Percentiles rank a stretch among this genome's conserved stretches.
These are phyloP conservation scores for Manis javanica DNA, from an alignment of 2,797 vertebrate species.

Conservation along the genomic window DNA sequence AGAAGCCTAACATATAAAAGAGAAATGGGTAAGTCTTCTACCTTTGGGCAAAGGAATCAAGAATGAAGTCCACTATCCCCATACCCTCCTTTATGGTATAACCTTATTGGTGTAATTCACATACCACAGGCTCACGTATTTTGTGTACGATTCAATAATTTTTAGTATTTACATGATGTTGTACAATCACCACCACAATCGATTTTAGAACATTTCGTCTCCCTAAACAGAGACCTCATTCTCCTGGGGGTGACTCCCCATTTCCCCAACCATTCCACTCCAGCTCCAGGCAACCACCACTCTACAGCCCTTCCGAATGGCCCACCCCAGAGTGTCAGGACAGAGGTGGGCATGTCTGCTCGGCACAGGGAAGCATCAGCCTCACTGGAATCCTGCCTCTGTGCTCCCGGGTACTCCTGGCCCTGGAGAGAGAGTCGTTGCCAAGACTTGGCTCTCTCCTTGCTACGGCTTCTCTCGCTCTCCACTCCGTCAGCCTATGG, in stretches of 20 bases:
- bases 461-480: background rate
- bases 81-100: background rate
- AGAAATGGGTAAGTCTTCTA: background rate
- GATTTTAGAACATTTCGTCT: background rate
- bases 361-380: background rate
- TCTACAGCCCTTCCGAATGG: background rate
- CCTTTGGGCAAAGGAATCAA: background rate
- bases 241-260: background rate
- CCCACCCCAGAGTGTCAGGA: background rate
- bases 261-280: too few relatives aligned
- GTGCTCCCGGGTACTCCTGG: background rate
- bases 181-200: background rate
- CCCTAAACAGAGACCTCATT: background rate
- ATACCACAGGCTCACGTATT: background rate
- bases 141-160: background rate
- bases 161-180: background rate
- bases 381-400: background rate
- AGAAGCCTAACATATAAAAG: background rate
- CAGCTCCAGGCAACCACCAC: rapidly evolving
- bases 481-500: background rate
- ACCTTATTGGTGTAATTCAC: background rate
- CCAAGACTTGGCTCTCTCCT: background rate
- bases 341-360: background rate
- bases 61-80: background rate
- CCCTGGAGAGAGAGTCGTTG: background rate